Evolutionary conservation across 2,113 vertebrate genomes (phyloP).

Genomic region (Chamaea fasciata): DNA sequence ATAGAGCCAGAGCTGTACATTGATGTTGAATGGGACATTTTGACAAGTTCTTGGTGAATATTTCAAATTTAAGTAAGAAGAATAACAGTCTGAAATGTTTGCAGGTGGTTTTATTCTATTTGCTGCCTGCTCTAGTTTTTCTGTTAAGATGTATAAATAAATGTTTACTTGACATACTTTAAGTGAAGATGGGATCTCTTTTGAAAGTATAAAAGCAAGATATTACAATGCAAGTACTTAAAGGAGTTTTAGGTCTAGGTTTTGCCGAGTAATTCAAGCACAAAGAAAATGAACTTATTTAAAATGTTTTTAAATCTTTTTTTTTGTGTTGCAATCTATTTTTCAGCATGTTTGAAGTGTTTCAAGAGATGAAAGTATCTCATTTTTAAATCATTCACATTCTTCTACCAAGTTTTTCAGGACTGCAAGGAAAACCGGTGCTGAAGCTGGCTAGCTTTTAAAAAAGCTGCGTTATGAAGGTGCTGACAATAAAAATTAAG

Average conservation of each 20-base stretch:
- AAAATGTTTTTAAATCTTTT: background rate
- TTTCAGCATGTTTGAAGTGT: slow-evolving; percentile 19
- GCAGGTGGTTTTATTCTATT: background rate
- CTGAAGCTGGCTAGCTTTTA: background rate
- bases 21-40: background rate
- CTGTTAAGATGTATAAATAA: background rate
- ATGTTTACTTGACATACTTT: background rate
- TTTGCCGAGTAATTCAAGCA: background rate
- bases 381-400: slow-evolving; percentile 11
- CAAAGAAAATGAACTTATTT: background rate
- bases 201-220: background rate
- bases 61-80: background rate
- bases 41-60: background rate
- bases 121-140: background rate
- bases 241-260: background rate
- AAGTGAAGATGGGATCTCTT: background rate
- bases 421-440: background rate
- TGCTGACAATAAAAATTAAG: slow-evolving; percentile 4
- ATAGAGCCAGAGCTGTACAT: background rate
- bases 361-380: slow-evolving; percentile 13
- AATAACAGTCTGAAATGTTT: background rate
- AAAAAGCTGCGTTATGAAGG: slow-evolving; percentile 33
- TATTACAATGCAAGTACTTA: background rate
- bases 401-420: background rate
- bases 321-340: background rate